Evolutionary conservation across 2,888 invertebrate species (phyloP), one percentile per base, ranked within the genome.

Genomic region (Tetrapedia diversipes): DNA sequence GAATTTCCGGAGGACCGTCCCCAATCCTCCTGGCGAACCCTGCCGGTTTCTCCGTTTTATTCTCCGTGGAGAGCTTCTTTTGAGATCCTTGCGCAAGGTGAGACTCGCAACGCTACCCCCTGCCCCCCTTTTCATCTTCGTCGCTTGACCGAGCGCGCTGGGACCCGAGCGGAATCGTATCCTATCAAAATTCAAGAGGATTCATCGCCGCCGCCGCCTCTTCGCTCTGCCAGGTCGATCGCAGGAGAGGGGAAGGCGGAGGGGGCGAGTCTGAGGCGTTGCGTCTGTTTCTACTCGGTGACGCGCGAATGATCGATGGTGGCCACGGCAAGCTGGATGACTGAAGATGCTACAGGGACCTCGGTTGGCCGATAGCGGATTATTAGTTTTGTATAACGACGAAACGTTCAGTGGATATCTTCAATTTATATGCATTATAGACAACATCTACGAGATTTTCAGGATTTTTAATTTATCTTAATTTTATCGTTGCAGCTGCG

Each of bases 1-100:
- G 77, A 81, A 82, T 82, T 81, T 81, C 68, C 64, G 74, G 41
- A 76, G 78, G 63, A 72, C 37, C 72, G 66, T 68, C 75, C n/a
- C n/a, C 71, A 67, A 71, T 69, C 63, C 51, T 47, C 76, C 68
- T 57, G 57, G 32, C 53, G 39, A 41, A 69, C 56, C 54, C 51
- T 64, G 45, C 47, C 4, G 7, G 0, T 1, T 10, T 24, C 3
- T 14, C 8, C 22, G 16, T 29, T 19, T 59, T 29, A 6, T 29
- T n/a, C 19, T 49, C 8, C 1, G 34, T n/a, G 34, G 45, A 32
- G 27, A 34, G 34, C 54, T 41, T 34, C 69, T 49, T 66, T 69
- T 45, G 68, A 75, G 74, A 64, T 32, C 51, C n/a, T n/a, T 32
- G 10, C 4, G 27, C 51, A 29, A 60, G 63, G 63, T 61, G 63